phyloP scores from a whole-genome alignment of 92 coral and sea anemone species.

The Parazoanthus swiftii region DNA sequence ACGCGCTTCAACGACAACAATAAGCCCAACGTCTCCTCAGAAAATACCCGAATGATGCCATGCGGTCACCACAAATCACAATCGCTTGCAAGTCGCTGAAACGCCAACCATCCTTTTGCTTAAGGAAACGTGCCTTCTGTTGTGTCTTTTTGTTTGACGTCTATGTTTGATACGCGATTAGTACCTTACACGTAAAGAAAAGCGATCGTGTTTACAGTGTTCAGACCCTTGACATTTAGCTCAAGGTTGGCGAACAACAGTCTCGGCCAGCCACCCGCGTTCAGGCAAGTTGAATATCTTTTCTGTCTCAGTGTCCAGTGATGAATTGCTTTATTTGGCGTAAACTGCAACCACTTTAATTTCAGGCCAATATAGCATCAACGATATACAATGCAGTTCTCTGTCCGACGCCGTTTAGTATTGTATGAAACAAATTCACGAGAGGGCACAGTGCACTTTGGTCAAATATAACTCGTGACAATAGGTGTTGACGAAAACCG shows the following conservation, averaged over 20 bases:
- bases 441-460: neutral
- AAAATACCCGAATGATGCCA: neutral
- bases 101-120: neutral
- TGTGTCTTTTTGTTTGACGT: neutral
- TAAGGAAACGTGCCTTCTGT: neutral
- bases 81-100: neutral
- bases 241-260: neutral
- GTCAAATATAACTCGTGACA: neutral
- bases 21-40: neutral
- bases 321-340: neutral
- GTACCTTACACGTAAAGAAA: neutral
- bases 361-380: neutral
- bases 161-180: neutral
- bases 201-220: neutral
- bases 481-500: constrained; percentile 10
- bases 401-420: neutral
- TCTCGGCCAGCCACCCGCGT: neutral
- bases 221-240: too few species aligned
- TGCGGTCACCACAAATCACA: neutral
- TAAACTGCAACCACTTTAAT: neutral
- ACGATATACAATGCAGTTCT: neutral
- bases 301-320: neutral
- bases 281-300: neutral
- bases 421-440: neutral
- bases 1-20: neutral